A percentile compares a stretch with the other conserved stretches of the same genome.
Conservation (phyloP, 1,140 invertebrate genomes). For the Thereuonema tuberculata region DNA sequence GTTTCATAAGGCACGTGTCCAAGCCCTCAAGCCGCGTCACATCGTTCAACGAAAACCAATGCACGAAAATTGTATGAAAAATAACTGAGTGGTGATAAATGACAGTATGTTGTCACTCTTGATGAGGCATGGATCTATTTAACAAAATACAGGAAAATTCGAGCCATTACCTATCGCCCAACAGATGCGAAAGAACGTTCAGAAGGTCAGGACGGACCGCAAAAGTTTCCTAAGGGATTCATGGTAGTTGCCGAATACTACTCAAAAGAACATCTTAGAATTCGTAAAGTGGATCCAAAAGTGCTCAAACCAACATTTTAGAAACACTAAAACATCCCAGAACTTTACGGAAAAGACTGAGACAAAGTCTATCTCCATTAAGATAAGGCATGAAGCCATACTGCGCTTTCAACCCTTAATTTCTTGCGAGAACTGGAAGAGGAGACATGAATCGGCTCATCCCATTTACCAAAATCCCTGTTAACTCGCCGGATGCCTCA, state of each 20-base stretch:
- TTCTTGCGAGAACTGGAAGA: neutral
- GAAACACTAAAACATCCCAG: neutral
- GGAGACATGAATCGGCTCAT: neutral
- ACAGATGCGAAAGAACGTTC: neutral
- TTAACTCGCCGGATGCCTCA: neutral
- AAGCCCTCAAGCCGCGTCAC: neutral
- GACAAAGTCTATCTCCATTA: neutral
- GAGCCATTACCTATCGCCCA: neutral
- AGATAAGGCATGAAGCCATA: neutral
- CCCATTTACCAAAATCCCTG: neutral
- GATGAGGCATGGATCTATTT: neutral
- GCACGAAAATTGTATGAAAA: neutral
- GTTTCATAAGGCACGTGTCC: neutral
- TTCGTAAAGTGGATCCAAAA: neutral
- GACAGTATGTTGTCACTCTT: neutral
- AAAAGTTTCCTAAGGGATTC: neutral
- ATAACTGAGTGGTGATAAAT: neutral
- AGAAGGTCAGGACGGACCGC: neutral
- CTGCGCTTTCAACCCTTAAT: neutral
- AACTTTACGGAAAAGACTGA: neutral
- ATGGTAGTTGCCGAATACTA: neutral
- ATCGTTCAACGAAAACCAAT: neutral
- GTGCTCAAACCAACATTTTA: neutral
- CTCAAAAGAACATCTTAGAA: neutral
- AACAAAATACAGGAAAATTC: neutral